These are phyloP conservation scores for Nephrotoma flavescens DNA, from an alignment of 2,888 invertebrate species.

Conservation along the genomic window DNA sequence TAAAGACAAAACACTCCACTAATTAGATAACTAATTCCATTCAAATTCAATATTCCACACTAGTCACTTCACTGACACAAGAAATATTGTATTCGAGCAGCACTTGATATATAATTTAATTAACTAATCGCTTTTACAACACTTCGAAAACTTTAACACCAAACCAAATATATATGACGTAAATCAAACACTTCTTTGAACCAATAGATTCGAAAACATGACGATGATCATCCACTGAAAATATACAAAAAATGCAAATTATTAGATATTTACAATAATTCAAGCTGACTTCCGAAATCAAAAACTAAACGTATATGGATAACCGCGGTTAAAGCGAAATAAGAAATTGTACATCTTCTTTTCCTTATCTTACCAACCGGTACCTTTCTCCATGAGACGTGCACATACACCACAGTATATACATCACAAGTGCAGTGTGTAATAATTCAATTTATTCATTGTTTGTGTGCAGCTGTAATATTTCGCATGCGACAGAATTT, in stretches of 20 bases:
- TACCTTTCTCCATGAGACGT: neutral
- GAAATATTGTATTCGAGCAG: neutral
- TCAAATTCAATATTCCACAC: neutral
- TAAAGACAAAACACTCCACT: neutral
- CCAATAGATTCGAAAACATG: neutral
- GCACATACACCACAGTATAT: neutral
- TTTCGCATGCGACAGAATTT: neutral
- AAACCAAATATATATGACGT: neutral
- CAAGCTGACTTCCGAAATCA: too few relatives aligned
- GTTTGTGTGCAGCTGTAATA: too few relatives aligned
- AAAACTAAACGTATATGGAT: neutral
- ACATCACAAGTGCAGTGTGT: too few relatives aligned
- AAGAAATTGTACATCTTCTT: neutral
- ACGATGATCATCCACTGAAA: neutral
- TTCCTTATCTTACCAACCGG: neutral
- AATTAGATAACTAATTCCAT: neutral
- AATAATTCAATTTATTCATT: too few relatives aligned
- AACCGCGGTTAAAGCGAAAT: neutral
- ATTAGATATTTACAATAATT: neutral
- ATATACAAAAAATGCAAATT: neutral
- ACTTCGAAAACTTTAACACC: neutral
- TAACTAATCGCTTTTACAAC: neutral
- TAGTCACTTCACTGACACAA: neutral
- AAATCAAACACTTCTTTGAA: neutral
- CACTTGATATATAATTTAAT: neutral